These are phyloP conservation scores for Aplochiton taeniatus DNA, from an alignment of 2,797 vertebrate genomes.

Conservation along the genomic window DNA sequence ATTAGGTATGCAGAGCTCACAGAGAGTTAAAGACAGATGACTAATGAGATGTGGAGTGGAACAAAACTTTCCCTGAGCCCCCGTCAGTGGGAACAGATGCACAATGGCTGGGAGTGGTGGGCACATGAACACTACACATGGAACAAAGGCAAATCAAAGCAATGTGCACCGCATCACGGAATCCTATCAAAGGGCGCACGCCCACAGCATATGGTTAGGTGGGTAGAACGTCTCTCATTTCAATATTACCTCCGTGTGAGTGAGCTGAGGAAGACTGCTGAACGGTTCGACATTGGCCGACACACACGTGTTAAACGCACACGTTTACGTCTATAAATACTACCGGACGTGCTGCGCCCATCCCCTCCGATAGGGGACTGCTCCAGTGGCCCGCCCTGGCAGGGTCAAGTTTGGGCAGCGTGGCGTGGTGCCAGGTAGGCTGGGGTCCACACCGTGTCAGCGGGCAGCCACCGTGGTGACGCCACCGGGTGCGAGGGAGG, in stretches of 20 bases:
- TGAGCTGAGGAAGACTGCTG: not conserved
- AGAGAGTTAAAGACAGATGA: slow-evolving; percentile 57
- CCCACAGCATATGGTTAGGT: slow-evolving; percentile 18
- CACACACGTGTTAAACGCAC: not conserved
- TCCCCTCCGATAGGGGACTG: not conserved
- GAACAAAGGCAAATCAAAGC: slow-evolving; percentile 26
- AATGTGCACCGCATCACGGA: not conserved
- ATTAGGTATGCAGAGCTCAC: slow-evolving; percentile 50
- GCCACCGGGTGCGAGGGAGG: slow-evolving; percentile 47
- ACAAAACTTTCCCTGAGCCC: slow-evolving; percentile 56
- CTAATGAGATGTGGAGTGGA: slow-evolving; percentile 63
- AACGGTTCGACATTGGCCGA: not conserved
- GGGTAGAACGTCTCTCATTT: slow-evolving; percentile 3
- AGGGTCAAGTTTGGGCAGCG: not conserved
- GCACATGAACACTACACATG: slow-evolving; percentile 8
- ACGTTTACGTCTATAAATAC: not conserved
- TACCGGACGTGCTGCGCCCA: too few relatives aligned
- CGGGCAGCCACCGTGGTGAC: slow-evolving; percentile 56
- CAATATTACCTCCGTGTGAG: not conserved
- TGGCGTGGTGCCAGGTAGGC: slow-evolving; percentile 8
- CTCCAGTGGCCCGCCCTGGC: not conserved
- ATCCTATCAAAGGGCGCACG: slow-evolving; percentile 5
- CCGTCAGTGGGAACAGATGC: slow-evolving; percentile 49
- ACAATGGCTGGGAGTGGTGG: slow-evolving; percentile 36
- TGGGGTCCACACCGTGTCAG: slow-evolving; percentile 55